phyloP scores from a whole-genome alignment of 2,797 vertebrate species.

The Smutsia gigantea region DNA sequence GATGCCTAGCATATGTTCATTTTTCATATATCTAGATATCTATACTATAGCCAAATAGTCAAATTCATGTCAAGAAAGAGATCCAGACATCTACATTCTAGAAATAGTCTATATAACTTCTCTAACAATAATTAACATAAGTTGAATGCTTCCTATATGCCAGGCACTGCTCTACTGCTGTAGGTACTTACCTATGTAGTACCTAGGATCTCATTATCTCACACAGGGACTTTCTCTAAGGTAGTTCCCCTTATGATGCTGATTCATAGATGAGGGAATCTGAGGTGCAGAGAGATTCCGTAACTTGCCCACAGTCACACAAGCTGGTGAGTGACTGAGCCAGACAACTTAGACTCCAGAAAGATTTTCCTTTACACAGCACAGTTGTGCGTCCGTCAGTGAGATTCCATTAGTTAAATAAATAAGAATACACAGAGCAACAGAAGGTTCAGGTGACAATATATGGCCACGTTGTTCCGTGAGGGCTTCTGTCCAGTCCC shows the following conservation, averaged over 20 bases:
- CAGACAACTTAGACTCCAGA: neutral
- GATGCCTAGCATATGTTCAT: neutral
- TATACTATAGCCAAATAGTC: neutral
- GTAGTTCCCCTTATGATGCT: neutral
- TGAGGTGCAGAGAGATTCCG: neutral
- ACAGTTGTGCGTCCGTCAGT: neutral
- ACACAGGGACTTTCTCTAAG: neutral
- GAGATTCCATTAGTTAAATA: neutral
- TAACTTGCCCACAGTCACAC: neutral
- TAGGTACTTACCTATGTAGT: neutral
- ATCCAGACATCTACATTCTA: neutral
- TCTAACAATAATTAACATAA: constrained; percentile 1
- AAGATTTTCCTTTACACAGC: neutral
- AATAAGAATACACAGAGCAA: neutral
- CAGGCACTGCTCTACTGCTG: neutral
- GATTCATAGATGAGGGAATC: neutral
- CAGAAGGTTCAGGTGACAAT: neutral
- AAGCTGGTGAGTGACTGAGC: neutral
- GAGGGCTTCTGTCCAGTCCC: neutral
- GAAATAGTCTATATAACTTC: neutral
- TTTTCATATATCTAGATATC: neutral
- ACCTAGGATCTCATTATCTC: neutral
- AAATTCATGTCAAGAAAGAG: neutral
- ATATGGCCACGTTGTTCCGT: neutral
- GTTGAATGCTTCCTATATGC: neutral